A percentile compares a stretch with the other conserved stretches of the same genome.
phyloP scores from a whole-genome alignment of 2,113 vertebrate species.

The Eudorcas thomsonii region DNA sequence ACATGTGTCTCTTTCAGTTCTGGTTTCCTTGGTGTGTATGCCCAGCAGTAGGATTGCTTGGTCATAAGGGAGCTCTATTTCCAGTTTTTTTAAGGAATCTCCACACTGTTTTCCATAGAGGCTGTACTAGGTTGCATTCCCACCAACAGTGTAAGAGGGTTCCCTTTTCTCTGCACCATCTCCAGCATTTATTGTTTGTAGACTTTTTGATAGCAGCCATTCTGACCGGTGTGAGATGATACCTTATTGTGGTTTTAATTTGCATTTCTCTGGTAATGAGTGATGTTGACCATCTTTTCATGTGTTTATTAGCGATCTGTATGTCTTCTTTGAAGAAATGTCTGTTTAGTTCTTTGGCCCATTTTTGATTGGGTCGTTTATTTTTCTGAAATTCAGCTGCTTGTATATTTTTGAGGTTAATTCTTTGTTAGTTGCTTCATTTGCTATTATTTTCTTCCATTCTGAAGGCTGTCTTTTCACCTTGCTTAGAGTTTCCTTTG shows the following conservation, averaged over 20 bases:
- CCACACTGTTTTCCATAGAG: not conserved
- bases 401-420: not conserved
- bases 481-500: not conserved
- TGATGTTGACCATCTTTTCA: not conserved
- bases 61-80: not conserved
- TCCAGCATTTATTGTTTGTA: not conserved
- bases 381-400: not conserved
- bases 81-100: not conserved
- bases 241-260: not conserved
- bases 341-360: not conserved
- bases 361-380: not conserved
- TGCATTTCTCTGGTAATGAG: not conserved
- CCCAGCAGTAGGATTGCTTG: not conserved
- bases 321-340: not conserved
- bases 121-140: not conserved
- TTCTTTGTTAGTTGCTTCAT: not conserved
- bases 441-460: not conserved
- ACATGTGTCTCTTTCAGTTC: not conserved
- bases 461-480: not conserved
- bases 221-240: not conserved
- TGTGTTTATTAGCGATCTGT: not conserved
- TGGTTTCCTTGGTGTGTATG: not conserved
- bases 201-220: not conserved
- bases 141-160: not conserved
- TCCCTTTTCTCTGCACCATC: not conserved